phyloP scores from a whole-genome alignment of 2,113 vertebrate genomes.

The Dipodomys stephensi region DNA sequence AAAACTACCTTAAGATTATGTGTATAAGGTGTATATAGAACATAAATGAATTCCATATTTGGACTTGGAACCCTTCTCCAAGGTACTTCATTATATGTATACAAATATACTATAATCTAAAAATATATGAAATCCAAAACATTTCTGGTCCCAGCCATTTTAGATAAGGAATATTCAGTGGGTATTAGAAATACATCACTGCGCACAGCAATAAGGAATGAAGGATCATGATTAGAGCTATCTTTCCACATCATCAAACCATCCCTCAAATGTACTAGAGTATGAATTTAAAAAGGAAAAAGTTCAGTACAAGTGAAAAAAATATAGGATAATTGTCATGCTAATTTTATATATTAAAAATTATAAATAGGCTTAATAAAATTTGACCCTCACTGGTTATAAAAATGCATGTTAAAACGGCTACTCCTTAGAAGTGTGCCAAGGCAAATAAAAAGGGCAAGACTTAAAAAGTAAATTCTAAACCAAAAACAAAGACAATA shows the following conservation, averaged over 20 bases:
- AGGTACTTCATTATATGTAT: neutral
- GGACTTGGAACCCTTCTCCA: neutral
- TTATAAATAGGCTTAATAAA: constrained; percentile 44
- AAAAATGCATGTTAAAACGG: constrained; percentile 29
- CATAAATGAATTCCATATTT: neutral
- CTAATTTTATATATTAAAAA: neutral
- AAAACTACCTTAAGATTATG: neutral
- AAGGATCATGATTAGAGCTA: neutral
- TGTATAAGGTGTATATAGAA: neutral
- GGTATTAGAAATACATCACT: constrained; percentile 39
- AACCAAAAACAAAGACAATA: neutral
- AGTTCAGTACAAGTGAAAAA: constrained; percentile 34
- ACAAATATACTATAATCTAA: neutral
- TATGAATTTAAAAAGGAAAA: constrained; percentile 31
- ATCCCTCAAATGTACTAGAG: neutral
- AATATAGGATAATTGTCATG: neutral
- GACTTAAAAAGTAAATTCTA: constrained; percentile 18
- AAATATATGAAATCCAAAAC: neutral
- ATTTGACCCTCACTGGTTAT: neutral
- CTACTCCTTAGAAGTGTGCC: neutral
- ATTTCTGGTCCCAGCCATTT: neutral
- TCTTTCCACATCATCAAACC: neutral
- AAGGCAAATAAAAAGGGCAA: constrained; percentile 39
- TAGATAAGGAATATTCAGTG: neutral
- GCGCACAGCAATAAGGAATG: constrained; percentile 14